These are phyloP conservation scores for Trematomus loennbergii DNA, from an alignment of 2,113 vertebrate species.

Conservation along the genomic window DNA sequence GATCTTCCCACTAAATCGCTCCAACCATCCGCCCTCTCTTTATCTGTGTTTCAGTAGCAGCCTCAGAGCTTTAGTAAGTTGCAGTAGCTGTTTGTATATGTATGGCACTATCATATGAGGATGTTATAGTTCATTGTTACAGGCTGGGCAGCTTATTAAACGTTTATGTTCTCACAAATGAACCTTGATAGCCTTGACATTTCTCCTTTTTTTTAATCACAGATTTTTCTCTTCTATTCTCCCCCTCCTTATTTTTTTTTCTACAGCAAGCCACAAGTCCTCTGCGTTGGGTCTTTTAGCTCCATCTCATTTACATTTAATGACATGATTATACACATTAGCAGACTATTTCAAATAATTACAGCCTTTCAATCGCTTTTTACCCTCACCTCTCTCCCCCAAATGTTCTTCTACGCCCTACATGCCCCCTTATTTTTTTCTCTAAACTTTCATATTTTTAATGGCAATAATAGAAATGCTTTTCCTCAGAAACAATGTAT, in stretches of 20 bases:
- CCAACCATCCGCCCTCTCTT: slow-evolving; percentile 49
- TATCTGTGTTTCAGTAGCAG: slow-evolving; percentile 53
- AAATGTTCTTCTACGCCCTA: slow-evolving; percentile 86
- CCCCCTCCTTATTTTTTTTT: slow-evolving; percentile 16
- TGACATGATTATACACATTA: slow-evolving; percentile 95
- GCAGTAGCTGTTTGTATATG: slow-evolving; percentile 40
- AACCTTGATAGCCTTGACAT: slow-evolving; percentile 46
- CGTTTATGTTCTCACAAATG: slow-evolving; percentile 58
- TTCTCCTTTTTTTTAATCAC: slow-evolving; percentile 38
- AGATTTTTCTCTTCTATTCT: slow-evolving; percentile 12
- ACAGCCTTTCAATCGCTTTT: slow-evolving; percentile 90
- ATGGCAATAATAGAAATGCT: slow-evolving; percentile 93
- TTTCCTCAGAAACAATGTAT: slow-evolving; percentile 96
- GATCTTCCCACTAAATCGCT: slow-evolving; percentile 69
- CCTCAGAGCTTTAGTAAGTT: slow-evolving; percentile 46
- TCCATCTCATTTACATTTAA: slow-evolving; percentile 90
- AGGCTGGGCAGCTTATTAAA: slow-evolving; percentile 57
- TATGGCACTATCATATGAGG: slow-evolving; percentile 7
- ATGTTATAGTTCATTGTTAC: slow-evolving; percentile 19
- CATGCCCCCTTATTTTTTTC: slow-evolving; percentile 62
- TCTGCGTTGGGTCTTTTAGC: slow-evolving; percentile 82
- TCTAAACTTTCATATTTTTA: slow-evolving; percentile 94
- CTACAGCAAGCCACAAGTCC: slow-evolving; percentile 75
- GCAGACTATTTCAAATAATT: slow-evolving; percentile 96
- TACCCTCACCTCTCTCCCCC: slow-evolving; percentile 77